Percentiles rank a stretch among this genome's conserved stretches.
phyloP scores from a whole-genome alignment of 2,797 vertebrate genomes.

The Paramormyrops hopkinsi region DNA sequence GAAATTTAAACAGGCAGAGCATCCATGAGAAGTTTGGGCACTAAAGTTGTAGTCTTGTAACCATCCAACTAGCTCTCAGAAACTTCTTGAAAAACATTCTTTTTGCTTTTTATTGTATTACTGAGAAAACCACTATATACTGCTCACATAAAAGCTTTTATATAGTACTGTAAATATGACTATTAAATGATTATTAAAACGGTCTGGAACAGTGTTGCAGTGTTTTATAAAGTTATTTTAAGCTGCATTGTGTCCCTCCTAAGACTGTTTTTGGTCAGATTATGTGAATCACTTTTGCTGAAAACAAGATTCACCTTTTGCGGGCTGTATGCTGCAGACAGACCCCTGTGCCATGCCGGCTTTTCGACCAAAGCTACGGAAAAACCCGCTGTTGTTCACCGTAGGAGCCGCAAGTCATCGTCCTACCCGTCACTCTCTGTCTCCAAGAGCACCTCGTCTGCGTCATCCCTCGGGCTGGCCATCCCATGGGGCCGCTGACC shows the following conservation, averaged over 20 bases:
- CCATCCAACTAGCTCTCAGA: neutral
- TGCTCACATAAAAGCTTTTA: neutral
- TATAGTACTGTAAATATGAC: neutral
- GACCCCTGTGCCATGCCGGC: neutral
- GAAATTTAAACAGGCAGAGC: neutral
- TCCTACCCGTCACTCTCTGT: constrained; percentile 80
- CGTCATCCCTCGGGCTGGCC: constrained; percentile 68
- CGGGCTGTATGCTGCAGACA: neutral
- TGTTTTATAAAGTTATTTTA: neutral
- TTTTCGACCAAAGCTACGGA: neutral
- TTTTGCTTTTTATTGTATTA: neutral
- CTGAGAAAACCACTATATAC: neutral
- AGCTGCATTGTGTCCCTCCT: neutral
- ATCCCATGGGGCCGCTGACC: constrained; percentile 65
- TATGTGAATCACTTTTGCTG: neutral
- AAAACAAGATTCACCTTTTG: neutral
- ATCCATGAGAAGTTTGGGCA: neutral
- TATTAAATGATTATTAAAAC: neutral
- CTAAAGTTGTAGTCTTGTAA: neutral
- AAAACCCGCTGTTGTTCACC: neutral
- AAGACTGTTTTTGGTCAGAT: neutral
- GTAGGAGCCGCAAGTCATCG: neutral
- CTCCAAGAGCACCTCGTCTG: constrained; percentile 82
- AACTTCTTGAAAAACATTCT: neutral
- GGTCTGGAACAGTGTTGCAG: neutral